phyloP scores from a whole-genome alignment of 2,797 vertebrate species.

The Sitta carolinensis region DNA sequence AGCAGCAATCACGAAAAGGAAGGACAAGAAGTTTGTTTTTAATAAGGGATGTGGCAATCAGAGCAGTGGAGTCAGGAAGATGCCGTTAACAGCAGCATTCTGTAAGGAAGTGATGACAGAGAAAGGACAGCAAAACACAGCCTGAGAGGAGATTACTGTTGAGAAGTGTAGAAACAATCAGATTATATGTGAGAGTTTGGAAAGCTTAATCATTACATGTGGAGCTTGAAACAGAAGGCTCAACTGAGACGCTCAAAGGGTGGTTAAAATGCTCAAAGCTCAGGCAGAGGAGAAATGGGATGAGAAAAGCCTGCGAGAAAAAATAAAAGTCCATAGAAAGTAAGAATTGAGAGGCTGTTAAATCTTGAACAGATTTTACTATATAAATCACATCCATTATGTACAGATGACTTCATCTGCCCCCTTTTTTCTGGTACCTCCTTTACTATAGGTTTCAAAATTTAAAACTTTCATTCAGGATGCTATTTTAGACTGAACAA shows the following conservation, averaged over 20 bases:
- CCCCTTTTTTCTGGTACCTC: neutral
- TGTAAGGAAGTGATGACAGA: neutral
- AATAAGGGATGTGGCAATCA: neutral
- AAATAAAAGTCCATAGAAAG: neutral
- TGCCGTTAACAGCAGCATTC: neutral
- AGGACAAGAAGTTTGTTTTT: neutral
- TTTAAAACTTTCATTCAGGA: neutral
- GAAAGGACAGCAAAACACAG: neutral
- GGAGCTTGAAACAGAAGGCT: neutral
- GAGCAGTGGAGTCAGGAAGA: neutral
- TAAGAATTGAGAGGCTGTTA: neutral
- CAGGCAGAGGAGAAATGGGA: neutral
- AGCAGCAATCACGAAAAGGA: neutral
- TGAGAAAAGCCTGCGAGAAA: neutral
- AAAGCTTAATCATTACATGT: neutral
- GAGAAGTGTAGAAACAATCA: neutral
- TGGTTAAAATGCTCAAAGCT: neutral
- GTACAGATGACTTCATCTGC: neutral
- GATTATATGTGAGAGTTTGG: neutral
- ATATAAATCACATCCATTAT: neutral
- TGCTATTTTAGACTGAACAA: neutral
- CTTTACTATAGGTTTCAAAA: neutral
- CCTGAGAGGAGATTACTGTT: neutral
- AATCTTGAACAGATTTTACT: neutral
- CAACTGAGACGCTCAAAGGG: neutral